Evolutionary conservation across 2,113 vertebrate species (phyloP).

Genomic region (Xiphophorus couchianus): DNA sequence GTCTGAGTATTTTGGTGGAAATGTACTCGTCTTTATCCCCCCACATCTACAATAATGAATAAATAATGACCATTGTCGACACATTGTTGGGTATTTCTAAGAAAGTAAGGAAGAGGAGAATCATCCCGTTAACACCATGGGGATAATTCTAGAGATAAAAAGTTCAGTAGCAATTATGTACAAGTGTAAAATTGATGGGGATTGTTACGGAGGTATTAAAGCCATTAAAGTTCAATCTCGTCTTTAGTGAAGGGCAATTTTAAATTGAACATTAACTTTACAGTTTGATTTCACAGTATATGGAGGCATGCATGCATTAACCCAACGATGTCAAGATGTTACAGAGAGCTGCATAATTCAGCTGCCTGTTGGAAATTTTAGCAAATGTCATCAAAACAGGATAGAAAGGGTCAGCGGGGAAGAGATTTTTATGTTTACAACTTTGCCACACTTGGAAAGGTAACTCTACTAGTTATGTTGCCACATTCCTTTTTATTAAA

Average conservation of each 20-base stretch:
- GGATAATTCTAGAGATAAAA: slow-evolving; percentile 6
- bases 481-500: background rate
- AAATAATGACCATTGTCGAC: background rate
- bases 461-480: no score
- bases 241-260: slow-evolving; percentile 27
- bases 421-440: slow-evolving; percentile 25
- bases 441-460: slow-evolving; percentile 8
- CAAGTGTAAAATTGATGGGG: slow-evolving; percentile 29
- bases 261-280: slow-evolving; percentile 30
- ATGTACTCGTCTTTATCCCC: no score
- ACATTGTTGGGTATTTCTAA: background rate
- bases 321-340: slow-evolving; percentile 22
- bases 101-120: background rate
- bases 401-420: background rate
- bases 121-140: background rate
- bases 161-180: slow-evolving; percentile 16
- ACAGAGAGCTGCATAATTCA: slow-evolving; percentile 3
- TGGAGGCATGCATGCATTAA: slow-evolving; percentile 14
- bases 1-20: no score
- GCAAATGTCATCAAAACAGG: background rate
- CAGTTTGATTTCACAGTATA: slow-evolving; percentile 12
- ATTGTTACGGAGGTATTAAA: slow-evolving; percentile 20
- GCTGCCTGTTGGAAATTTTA: slow-evolving; percentile 20
- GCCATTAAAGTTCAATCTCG: slow-evolving; percentile 46
- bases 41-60: background rate